These are phyloP conservation scores for Ammospiza nelsoni DNA, from an alignment of 2,113 vertebrate genomes.

Conservation along the genomic window DNA sequence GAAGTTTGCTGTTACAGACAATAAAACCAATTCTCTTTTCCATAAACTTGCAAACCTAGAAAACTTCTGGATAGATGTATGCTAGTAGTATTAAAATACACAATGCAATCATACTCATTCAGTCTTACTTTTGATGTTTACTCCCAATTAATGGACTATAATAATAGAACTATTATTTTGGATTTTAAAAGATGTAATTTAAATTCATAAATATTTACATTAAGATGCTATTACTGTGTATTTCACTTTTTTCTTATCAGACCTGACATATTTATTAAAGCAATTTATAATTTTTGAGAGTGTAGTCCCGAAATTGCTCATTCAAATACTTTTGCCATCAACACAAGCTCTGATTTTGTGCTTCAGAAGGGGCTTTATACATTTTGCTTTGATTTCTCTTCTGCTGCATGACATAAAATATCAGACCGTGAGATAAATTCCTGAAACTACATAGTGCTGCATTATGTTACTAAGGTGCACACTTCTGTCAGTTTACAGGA, in stretches of 20 bases:
- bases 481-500: background rate
- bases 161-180: background rate
- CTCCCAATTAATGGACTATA: background rate
- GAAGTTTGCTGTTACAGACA: background rate
- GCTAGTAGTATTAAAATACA: background rate
- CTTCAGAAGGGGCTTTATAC: background rate
- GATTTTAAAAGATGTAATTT: background rate
- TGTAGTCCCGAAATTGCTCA: background rate
- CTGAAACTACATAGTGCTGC: background rate
- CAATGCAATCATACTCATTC: background rate
- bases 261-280: constrained; percentile 18
- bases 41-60: background rate
- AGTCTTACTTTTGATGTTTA: background rate
- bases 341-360: background rate
- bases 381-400: background rate
- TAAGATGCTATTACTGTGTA: background rate
- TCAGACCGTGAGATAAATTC: background rate
- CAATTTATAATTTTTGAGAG: background rate
- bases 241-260: constrained; percentile 4
- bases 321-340: background rate
- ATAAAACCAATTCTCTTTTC: background rate
- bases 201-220: background rate
- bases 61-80: background rate
- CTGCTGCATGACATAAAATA: background rate
- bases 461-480: background rate